Evolutionary conservation across 2,113 vertebrate species (phyloP).

Genomic region (Plestiodon gilberti): DNA sequence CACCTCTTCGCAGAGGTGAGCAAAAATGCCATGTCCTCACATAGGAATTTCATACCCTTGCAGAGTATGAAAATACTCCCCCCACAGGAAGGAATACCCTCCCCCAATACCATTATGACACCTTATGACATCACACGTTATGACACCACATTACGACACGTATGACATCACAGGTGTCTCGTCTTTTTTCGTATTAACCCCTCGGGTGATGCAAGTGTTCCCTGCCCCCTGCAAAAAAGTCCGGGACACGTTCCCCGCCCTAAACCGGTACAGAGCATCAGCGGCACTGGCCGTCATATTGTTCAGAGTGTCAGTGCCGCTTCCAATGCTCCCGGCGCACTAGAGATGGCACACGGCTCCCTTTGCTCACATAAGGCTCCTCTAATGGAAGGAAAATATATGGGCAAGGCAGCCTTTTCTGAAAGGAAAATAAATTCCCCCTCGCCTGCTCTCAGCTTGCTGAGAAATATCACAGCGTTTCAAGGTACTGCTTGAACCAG

Average conservation of each 20-base stretch:
- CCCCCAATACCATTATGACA: background rate
- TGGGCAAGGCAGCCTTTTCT: background rate
- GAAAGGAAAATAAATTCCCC: background rate
- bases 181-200: too few relatives aligned
- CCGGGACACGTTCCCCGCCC: too few relatives aligned
- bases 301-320: fast-evolving
- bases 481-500: fast-evolving
- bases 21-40: too few relatives aligned
- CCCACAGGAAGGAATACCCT: too few relatives aligned
- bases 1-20: too few relatives aligned
- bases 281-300: fast-evolving
- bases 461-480: background rate
- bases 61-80: too few relatives aligned
- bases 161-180: too few relatives aligned
- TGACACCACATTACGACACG: too few relatives aligned
- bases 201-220: too few relatives aligned
- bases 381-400: background rate
- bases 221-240: too few relatives aligned
- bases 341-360: background rate
- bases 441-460: background rate
- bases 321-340: fast-evolving
- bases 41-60: background rate
- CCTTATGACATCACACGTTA: too few relatives aligned
- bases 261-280: background rate
- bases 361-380: background rate